Percentiles rank a stretch among this genome's conserved stretches.
Evolutionary conservation across 2,113 vertebrate species (phyloP).

Genomic region (Fregata magnificens): DNA sequence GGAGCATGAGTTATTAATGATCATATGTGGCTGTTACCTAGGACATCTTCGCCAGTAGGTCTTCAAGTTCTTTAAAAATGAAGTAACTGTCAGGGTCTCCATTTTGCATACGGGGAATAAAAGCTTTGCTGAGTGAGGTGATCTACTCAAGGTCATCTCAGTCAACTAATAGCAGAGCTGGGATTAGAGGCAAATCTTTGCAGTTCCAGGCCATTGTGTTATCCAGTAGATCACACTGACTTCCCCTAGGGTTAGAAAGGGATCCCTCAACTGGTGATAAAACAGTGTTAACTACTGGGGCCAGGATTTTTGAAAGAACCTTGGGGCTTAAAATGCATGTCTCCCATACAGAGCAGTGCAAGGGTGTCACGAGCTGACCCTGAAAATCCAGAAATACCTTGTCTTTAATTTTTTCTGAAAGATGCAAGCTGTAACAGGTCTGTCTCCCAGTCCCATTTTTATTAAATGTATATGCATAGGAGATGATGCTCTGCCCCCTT

Average conservation of each 20-base stretch:
- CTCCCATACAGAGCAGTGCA: background rate
- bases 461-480: background rate
- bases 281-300: background rate
- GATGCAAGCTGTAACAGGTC: background rate
- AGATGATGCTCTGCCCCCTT: background rate
- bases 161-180: conserved; percentile 7
- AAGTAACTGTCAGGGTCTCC: conserved; percentile 29
- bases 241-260: background rate
- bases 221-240: background rate
- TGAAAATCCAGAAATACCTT: background rate
- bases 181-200: background rate
- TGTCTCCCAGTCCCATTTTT: background rate
- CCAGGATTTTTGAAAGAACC: background rate
- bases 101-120: conserved; percentile 1
- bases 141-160: conserved; percentile 12
- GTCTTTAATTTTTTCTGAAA: background rate
- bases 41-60: conserved; percentile 26
- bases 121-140: background rate
- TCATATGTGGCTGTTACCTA: conserved; percentile 36
- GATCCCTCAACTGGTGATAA: background rate
- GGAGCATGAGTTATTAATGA: conserved; percentile 28
- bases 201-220: background rate
- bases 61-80: conserved; percentile 54
- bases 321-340: background rate
- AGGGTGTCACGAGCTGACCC: background rate